Evolutionary conservation across 2,888 invertebrate species (phyloP).

Genomic region (Megastigmus dorsalis): DNA sequence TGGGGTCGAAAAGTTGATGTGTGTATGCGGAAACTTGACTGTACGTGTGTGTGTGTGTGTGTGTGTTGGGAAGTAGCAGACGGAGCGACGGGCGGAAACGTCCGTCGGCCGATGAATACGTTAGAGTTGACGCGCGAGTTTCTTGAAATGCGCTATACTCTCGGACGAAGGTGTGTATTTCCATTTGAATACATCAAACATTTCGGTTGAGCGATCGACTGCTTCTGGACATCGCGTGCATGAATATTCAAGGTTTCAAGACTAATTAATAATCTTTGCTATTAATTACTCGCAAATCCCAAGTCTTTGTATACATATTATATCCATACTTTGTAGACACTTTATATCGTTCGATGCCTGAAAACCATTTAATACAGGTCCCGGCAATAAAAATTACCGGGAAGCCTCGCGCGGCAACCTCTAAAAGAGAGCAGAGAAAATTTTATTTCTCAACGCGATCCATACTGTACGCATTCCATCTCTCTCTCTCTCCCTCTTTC

Average conservation of each 20-base stretch:
- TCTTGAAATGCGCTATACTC: background rate
- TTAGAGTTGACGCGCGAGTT: background rate
- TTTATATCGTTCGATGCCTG: too few species aligned
- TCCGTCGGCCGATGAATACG: slow-evolving; percentile 17
- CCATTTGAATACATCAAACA: slow-evolving; percentile 8
- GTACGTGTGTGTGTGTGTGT: background rate
- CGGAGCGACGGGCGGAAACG: background rate
- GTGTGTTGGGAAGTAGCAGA: background rate
- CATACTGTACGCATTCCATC: background rate
- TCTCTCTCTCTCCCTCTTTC: background rate
- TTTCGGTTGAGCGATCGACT: background rate
- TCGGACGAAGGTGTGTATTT: background rate
- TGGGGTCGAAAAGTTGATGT: slow-evolving; percentile 25
- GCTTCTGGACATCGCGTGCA: too few species aligned
- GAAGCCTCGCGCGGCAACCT: too few species aligned
- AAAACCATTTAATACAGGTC: too few species aligned
- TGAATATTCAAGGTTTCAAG: too few species aligned
- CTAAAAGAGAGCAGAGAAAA: background rate
- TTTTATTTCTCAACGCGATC: background rate
- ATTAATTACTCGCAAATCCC: too few species aligned
- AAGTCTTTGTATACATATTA: background rate
- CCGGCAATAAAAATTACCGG: background rate
- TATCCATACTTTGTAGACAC: too few species aligned
- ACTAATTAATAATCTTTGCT: too few species aligned
- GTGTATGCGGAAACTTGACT: background rate